A percentile compares a stretch with the other conserved stretches of the same genome.
phyloP scores from a whole-genome alignment of 2,888 invertebrate species.

The Drosophila monieri region DNA sequence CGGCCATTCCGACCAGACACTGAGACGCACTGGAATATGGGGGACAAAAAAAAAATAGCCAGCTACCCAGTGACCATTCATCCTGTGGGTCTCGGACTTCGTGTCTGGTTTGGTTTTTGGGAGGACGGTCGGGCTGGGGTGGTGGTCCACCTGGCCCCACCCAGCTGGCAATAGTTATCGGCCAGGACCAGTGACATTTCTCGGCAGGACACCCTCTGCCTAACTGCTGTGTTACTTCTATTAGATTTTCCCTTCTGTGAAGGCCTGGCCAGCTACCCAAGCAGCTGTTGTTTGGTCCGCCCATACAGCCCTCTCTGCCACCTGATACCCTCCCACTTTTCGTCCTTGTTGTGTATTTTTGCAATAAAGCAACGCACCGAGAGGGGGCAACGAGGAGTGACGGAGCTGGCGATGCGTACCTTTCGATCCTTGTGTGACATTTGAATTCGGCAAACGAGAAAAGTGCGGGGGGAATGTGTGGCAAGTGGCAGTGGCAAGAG shows the following conservation, averaged over 20 bases:
- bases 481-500: slow-evolving; percentile 1
- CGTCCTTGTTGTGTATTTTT: slow-evolving; percentile 61
- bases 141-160: slow-evolving; percentile 1
- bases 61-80: slow-evolving; percentile 29
- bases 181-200: slow-evolving; percentile 73
- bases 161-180: slow-evolving; percentile 61
- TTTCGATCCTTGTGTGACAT: slow-evolving; percentile 79
- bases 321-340: slow-evolving; percentile 7
- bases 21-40: slow-evolving; percentile 39
- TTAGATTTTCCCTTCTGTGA: slow-evolving; percentile 54
- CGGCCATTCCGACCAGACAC: slow-evolving; percentile 31
- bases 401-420: slow-evolving; percentile 70
- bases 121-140: not conserved
- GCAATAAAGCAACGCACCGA: slow-evolving; percentile 62
- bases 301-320: not conserved
- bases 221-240: slow-evolving; percentile 61
- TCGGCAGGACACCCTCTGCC: slow-evolving; percentile 51
- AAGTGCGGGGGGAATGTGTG: not conserved
- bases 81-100: slow-evolving; percentile 10
- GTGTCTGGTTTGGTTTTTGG: slow-evolving; percentile 20
- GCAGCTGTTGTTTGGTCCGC: slow-evolving; percentile 71
- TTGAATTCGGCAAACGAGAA: slow-evolving; percentile 65
- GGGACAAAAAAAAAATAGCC: not conserved
- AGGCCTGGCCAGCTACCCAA: slow-evolving; percentile 34
- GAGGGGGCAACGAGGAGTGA: not conserved